phyloP scores from a whole-genome alignment of 2,113 vertebrate genomes.

The Ia io region DNA sequence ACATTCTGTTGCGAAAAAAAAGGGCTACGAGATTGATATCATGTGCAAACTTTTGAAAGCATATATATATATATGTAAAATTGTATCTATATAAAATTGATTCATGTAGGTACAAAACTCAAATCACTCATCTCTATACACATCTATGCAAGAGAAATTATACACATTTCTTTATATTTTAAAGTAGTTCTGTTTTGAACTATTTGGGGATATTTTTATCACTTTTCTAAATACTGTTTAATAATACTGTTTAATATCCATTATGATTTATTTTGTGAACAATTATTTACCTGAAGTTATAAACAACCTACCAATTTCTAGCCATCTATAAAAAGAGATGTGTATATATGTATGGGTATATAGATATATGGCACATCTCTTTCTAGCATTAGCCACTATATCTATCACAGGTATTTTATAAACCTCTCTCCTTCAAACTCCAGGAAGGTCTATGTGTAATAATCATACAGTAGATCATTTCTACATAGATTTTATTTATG shows the following conservation, averaged over 20 bases:
- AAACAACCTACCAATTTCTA: neutral
- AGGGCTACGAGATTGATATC: neutral
- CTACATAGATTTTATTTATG: conserved; percentile 8
- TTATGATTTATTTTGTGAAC: conserved; percentile 13
- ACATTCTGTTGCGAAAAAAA: neutral
- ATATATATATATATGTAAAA: neutral
- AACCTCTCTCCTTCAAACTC: neutral
- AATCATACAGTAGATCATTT: neutral
- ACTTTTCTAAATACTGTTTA: conserved; percentile 24
- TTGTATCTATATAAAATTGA: neutral
- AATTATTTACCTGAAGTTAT: neutral
- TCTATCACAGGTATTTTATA: neutral
- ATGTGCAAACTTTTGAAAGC: neutral
- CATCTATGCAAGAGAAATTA: neutral
- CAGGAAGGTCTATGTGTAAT: neutral
- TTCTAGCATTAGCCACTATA: neutral
- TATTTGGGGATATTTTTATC: neutral
- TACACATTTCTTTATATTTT: neutral
- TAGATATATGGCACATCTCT: neutral
- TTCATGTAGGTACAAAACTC: neutral
- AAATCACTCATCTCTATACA: conserved; percentile 13
- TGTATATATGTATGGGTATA: too few relatives aligned
- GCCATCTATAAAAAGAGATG: neutral
- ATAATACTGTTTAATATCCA: conserved; percentile 28
- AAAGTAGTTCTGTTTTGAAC: conserved; percentile 5